Conservation (phyloP, 2,888 invertebrate genomes). For the Xestobium rufovillosum region DNA sequence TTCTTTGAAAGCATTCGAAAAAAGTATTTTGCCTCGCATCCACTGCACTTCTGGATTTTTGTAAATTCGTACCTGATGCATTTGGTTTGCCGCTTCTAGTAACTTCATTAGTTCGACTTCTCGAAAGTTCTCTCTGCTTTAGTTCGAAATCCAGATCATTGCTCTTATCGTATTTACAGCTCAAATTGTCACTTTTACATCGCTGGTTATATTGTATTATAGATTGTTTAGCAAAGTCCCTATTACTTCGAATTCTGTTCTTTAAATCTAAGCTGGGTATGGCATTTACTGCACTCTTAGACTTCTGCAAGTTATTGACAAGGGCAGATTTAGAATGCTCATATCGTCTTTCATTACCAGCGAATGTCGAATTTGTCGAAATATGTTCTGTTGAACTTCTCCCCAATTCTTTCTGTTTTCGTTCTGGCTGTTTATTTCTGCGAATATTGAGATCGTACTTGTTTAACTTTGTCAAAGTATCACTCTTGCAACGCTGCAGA, state of each 20-base stretch:
- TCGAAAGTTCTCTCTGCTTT: neutral
- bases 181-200: neutral
- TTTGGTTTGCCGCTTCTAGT: neutral
- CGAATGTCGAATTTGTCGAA: no score
- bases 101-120: neutral
- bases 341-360: no score
- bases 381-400: no score
- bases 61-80: no score
- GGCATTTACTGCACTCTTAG: neutral
- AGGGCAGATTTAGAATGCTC: neutral
- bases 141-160: neutral
- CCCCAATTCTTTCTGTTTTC: neutral
- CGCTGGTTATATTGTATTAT: neutral
- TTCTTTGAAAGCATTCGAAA: conserved; percentile 7
- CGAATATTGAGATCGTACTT: neutral
- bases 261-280: no score
- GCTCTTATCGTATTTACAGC: neutral
- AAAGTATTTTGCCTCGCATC: conserved; percentile 8
- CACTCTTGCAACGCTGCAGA: neutral
- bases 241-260: no score
- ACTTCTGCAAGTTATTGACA: neutral
- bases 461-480: no score
- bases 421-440: neutral
- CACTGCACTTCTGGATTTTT: conserved; percentile 16
- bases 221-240: no score